A percentile compares a stretch with the other conserved stretches of the same genome.
These are phyloP conservation scores for Marcusenius ussheri DNA, from an alignment of 2,113 vertebrate genomes.

Conservation along the genomic window DNA sequence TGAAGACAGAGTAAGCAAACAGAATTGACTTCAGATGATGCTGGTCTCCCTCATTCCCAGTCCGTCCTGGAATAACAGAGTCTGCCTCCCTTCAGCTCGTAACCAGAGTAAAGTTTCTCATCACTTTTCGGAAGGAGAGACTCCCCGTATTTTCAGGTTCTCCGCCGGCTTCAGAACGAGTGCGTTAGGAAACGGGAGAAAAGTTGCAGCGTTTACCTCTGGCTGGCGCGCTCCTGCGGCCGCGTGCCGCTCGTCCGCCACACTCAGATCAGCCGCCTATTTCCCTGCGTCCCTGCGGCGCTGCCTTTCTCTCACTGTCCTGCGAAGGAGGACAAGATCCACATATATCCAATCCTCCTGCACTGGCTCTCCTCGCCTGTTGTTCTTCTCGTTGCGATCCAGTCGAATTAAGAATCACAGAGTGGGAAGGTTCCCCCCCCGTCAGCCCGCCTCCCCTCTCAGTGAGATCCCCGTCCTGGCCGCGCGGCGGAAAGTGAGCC, in stretches of 20 bases:
- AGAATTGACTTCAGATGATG: background rate
- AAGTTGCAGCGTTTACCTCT: constrained; percentile 22
- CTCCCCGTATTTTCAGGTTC: background rate
- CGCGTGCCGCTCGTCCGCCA: constrained; percentile 33
- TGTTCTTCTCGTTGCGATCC: background rate
- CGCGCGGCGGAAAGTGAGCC: background rate
- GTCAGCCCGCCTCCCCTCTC: constrained; percentile 8
- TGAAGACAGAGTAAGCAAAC: constrained; percentile 25
- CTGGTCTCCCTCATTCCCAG: background rate
- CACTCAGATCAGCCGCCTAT: constrained; percentile 27
- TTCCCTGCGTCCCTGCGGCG: constrained; percentile 25
- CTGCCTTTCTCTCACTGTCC: constrained; percentile 18
- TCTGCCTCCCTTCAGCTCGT: background rate
- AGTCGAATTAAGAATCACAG: constrained; percentile 29
- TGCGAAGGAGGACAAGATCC: background rate
- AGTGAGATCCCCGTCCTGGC: background rate
- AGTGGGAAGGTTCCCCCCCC: background rate
- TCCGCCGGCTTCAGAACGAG: background rate
- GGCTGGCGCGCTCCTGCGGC: constrained; percentile 24
- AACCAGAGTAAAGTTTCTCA: constrained; percentile 5
- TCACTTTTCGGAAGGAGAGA: background rate
- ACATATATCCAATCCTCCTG: constrained; percentile 6
- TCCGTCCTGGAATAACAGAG: constrained; percentile 21
- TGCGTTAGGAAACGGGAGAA: background rate
- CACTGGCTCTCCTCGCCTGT: constrained; percentile 8